phyloP scores from a whole-genome alignment of 2,113 vertebrate species.

The Epinephelus fuscoguttatus region DNA sequence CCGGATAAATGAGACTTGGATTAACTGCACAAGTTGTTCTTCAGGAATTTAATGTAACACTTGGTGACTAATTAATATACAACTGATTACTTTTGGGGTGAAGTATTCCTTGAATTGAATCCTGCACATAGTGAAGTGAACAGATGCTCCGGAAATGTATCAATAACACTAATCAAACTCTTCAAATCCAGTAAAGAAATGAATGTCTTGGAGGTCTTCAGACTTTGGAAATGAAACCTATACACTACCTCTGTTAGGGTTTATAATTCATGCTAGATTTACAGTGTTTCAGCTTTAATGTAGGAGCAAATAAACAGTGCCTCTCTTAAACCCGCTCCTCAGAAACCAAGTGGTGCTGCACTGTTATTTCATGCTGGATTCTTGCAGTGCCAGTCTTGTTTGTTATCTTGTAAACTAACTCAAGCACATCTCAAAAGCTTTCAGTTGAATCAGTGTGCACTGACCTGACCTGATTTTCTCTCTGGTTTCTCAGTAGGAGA shows the following conservation, averaged over 20 bases:
- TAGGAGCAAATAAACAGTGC: not conserved
- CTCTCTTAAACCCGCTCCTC: not conserved
- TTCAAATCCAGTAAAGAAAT: not conserved
- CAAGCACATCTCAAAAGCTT: constrained; percentile 16
- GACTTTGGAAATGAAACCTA: not conserved
- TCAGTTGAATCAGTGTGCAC: constrained; percentile 44
- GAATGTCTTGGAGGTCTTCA: not conserved
- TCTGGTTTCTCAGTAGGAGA: constrained; percentile 73
- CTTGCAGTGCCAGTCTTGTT: not conserved
- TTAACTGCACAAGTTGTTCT: too few species aligned
- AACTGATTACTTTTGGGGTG: too few species aligned
- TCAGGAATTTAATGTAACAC: too few species aligned
- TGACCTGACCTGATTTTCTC: constrained; percentile 64
- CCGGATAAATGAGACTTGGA: too few species aligned
- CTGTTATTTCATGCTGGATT: constrained; percentile 3
- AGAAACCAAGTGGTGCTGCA: not conserved
- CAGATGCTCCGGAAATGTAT: not conserved
- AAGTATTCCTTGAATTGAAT: too few species aligned
- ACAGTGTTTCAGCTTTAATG: not conserved
- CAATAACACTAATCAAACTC: constrained; percentile 2
- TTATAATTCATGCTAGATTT: not conserved
- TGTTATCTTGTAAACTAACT: constrained; percentile 15
- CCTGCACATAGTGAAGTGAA: not conserved
- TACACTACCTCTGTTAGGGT: not conserved
- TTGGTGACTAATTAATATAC: too few species aligned